Conservation (phyloP, 2,113 vertebrate species). For the Zosterops pallidus region DNA sequence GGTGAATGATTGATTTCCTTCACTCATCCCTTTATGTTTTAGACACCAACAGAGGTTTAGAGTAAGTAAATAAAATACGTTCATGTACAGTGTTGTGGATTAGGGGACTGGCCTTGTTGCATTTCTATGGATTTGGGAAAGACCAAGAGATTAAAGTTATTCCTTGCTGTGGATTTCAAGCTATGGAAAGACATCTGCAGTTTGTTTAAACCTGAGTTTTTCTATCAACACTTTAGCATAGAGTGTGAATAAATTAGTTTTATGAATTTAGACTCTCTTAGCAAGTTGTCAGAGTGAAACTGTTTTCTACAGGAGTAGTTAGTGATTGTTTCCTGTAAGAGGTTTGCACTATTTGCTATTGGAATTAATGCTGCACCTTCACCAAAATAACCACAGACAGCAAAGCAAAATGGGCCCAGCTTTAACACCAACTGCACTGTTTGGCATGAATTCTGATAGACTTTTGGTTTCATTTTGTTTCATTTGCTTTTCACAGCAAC, state of each 20-base stretch:
- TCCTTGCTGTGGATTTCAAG: neutral
- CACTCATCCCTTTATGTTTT: neutral
- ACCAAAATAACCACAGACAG: neutral
- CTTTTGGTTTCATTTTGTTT: neutral
- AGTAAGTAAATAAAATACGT: neutral
- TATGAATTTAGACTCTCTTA: neutral
- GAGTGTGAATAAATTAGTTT: neutral
- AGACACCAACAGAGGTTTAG: neutral
- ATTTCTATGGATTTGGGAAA: neutral
- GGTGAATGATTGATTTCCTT: neutral
- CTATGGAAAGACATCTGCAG: neutral
- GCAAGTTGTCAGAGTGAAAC: neutral
- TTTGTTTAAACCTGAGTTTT: neutral
- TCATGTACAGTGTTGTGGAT: neutral
- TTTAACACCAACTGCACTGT: neutral
- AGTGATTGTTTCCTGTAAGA: neutral
- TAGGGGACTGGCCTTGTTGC: neutral
- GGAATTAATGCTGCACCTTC: neutral
- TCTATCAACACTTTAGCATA: neutral
- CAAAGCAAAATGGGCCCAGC: neutral
- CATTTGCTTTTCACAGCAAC: neutral
- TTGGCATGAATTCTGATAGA: neutral
- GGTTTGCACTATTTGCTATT: neutral
- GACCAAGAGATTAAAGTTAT: neutral
- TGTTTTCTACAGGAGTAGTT: neutral